Evolutionary conservation across 2,797 vertebrate species (phyloP).

Genomic region (Argentina silus): DNA sequence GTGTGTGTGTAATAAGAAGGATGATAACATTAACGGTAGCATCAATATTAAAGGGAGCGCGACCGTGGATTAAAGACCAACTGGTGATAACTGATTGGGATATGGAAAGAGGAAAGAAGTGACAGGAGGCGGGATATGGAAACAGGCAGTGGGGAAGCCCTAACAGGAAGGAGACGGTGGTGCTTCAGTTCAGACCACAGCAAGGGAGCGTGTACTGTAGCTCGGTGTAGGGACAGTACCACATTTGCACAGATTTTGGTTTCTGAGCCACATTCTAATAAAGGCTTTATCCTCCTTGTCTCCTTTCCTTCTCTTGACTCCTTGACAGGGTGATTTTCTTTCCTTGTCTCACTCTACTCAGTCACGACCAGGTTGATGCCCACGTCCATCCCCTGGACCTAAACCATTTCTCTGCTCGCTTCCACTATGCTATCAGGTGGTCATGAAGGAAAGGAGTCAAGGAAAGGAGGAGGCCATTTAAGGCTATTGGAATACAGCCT

Average conservation of each 20-base stretch:
- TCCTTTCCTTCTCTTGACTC: conserved; percentile 20
- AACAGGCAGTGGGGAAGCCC: conserved; percentile 15
- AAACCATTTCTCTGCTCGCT: too few species aligned
- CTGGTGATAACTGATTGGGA: conserved; percentile 18
- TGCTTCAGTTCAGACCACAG: neutral
- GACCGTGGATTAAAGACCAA: conserved; percentile 9
- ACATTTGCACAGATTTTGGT: neutral
- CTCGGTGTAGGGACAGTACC: neutral
- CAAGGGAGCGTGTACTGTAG: neutral
- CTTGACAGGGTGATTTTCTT: neutral
- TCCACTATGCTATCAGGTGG: too few species aligned
- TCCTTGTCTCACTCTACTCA: neutral
- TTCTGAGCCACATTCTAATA: conserved; percentile 27
- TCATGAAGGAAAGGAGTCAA: conserved; percentile 14
- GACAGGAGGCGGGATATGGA: conserved; percentile 28
- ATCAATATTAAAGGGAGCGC: conserved; percentile 26
- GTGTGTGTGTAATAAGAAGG: conserved; percentile 36
- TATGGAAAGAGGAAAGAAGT: neutral
- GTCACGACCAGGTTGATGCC: neutral
- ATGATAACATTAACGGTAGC: conserved; percentile 33
- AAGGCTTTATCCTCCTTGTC: neutral
- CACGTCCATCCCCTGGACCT: too few species aligned
- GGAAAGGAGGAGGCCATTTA: conserved; percentile 2
- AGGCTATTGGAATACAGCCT: conserved; percentile 2
- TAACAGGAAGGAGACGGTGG: conserved; percentile 5